phyloP scores from a whole-genome alignment of 2,113 vertebrate genomes.

The Xenus cinereus region DNA sequence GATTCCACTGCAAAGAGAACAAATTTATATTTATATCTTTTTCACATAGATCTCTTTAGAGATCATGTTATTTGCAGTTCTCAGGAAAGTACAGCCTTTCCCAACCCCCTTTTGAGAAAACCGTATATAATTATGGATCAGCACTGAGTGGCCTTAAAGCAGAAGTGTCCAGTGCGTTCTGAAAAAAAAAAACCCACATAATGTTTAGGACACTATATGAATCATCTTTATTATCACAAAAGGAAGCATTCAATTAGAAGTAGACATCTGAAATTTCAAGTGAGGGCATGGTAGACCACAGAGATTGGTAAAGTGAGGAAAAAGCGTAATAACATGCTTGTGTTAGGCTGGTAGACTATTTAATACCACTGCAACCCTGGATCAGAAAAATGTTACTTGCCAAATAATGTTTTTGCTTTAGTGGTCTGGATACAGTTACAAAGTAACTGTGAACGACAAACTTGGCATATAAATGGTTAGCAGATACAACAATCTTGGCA shows the following conservation, averaged over 20 bases:
- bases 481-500: background rate
- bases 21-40: background rate
- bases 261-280: background rate
- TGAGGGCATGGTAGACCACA: background rate
- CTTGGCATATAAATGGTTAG: background rate
- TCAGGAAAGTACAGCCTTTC: background rate
- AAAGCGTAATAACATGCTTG: background rate
- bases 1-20: background rate
- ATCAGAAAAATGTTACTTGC: background rate
- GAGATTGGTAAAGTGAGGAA: background rate
- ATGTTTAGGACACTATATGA: background rate
- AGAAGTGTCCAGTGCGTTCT: background rate
- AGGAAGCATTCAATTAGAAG: slow-evolving; percentile 29
- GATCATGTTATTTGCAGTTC: background rate
- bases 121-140: background rate
- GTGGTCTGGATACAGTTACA: slow-evolving; percentile 3
- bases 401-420: slow-evolving; percentile 9
- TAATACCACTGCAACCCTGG: background rate
- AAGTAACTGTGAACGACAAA: slow-evolving; percentile 7
- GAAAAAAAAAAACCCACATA: background rate
- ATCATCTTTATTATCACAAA: background rate
- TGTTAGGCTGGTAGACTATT: background rate
- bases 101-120: background rate
- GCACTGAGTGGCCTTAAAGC: background rate
- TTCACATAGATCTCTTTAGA: background rate